phyloP scores from a whole-genome alignment of 2,113 vertebrate genomes.

The Spea bombifrons region DNA sequence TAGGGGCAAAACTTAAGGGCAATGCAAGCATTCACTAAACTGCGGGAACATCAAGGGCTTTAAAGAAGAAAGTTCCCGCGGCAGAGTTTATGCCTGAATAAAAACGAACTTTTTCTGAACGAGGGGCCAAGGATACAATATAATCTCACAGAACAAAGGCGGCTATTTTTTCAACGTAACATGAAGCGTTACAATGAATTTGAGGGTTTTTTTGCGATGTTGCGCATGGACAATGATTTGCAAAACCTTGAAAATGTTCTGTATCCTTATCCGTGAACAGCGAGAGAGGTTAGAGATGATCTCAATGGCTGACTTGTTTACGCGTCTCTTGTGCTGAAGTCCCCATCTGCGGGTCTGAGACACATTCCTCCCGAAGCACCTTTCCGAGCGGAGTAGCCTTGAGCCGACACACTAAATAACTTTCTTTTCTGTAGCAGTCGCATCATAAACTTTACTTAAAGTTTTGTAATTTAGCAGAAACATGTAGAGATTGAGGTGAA shows the following conservation, averaged over 20 bases:
- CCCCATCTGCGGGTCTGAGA: neutral
- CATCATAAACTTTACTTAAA: neutral
- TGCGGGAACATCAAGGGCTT: too few relatives aligned
- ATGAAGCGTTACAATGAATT: neutral
- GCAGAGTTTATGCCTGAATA: too few relatives aligned
- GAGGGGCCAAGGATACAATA: neutral
- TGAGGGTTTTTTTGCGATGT: neutral
- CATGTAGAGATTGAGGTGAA: too few relatives aligned
- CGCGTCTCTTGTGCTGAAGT: neutral
- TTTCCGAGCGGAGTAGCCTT: neutral
- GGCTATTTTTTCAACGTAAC: neutral
- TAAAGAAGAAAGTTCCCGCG: too few relatives aligned
- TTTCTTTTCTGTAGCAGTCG: neutral
- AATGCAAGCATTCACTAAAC: too few relatives aligned
- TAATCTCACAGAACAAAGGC: neutral
- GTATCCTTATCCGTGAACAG: neutral
- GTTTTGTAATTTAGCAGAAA: too few relatives aligned
- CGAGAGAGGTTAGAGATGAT: neutral
- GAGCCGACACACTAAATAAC: neutral
- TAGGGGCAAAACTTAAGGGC: too few relatives aligned
- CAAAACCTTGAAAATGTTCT: constrained; percentile 6
- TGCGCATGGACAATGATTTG: neutral
- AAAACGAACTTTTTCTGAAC: neutral
- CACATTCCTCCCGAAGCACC: neutral
- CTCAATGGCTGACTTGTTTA: neutral